Percentiles rank a stretch among this genome's conserved stretches.
Conservation (phyloP, 1,140 invertebrate species). For the Luehdorfia chinensis region DNA sequence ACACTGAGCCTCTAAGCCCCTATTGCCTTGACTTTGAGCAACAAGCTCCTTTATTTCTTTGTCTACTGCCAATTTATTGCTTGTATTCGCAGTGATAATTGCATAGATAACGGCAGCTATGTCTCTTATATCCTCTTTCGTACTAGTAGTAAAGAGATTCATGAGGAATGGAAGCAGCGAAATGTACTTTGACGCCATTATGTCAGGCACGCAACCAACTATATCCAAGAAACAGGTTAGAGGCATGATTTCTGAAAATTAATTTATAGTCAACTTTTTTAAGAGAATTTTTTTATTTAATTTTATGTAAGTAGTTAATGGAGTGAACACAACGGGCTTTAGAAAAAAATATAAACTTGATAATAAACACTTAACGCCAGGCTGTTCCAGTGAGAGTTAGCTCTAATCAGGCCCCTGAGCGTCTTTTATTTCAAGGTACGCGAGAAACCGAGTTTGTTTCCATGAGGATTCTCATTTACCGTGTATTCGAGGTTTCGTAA, state of each 20-base stretch:
- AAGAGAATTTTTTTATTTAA: too few relatives aligned
- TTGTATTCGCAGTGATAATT: conserved; percentile 78
- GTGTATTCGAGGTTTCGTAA: too few relatives aligned
- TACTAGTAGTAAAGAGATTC: conserved; percentile 81
- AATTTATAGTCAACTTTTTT: too few relatives aligned
- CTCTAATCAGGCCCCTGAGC: too few relatives aligned
- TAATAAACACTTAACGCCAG: too few relatives aligned
- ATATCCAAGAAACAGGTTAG: conserved; percentile 86
- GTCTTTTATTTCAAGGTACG: too few relatives aligned
- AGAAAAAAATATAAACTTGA: too few relatives aligned
- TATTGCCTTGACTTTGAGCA: conserved; percentile 70
- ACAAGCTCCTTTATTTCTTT: conserved; percentile 77
- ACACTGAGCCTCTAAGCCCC: conserved; percentile 84
- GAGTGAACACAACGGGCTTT: too few relatives aligned
- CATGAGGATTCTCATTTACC: too few relatives aligned
- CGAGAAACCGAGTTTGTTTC: too few relatives aligned
- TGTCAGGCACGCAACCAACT: conserved; percentile 82
- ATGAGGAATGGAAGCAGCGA: conserved; percentile 81
- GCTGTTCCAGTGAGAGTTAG: too few relatives aligned
- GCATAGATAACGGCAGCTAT: conserved; percentile 83
- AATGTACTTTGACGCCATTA: conserved; percentile 78
- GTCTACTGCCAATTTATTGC: conserved; percentile 76
- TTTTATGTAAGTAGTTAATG: too few relatives aligned
- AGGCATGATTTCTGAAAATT: conserved; percentile 77
- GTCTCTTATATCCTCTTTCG: conserved; percentile 86